Conservation (phyloP, 2,797 vertebrate species). For the Smutsia gigantea region DNA sequence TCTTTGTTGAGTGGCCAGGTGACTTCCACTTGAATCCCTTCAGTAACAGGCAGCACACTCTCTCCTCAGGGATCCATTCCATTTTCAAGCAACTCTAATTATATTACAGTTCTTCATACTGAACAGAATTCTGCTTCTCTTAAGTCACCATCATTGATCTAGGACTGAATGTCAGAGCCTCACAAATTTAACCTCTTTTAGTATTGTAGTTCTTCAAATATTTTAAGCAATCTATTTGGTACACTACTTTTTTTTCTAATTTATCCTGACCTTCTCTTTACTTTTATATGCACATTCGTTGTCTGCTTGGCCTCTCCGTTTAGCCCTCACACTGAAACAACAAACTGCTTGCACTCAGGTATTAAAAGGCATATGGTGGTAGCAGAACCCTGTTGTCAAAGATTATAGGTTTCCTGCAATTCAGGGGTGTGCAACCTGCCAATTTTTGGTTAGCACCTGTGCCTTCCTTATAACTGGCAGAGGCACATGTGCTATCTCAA, state of each 20-base stretch:
- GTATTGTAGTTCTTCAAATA: not conserved
- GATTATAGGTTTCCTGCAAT: constrained; percentile 7
- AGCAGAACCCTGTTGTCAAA: not conserved
- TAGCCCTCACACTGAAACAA: not conserved
- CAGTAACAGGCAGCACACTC: not conserved
- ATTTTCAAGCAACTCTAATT: not conserved
- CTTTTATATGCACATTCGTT: not conserved
- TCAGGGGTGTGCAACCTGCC: not conserved
- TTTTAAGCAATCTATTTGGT: not conserved
- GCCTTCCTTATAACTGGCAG: not conserved
- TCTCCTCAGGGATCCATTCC: not conserved
- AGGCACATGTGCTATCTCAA: not conserved
- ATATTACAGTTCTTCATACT: not conserved
- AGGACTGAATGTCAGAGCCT: not conserved
- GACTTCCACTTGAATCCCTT: not conserved
- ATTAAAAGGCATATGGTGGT: not conserved
- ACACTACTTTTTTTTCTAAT: not conserved
- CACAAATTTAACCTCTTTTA: not conserved
- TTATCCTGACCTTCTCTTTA: not conserved
- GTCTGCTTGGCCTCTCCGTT: not conserved
- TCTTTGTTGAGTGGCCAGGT: not conserved
- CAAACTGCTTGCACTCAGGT: not conserved
- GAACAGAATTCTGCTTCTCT: not conserved
- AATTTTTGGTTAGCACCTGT: constrained; percentile 31
- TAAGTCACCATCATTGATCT: not conserved